phyloP scores from a whole-genome alignment of 2,113 vertebrate species.

The Nanorana parkeri region DNA sequence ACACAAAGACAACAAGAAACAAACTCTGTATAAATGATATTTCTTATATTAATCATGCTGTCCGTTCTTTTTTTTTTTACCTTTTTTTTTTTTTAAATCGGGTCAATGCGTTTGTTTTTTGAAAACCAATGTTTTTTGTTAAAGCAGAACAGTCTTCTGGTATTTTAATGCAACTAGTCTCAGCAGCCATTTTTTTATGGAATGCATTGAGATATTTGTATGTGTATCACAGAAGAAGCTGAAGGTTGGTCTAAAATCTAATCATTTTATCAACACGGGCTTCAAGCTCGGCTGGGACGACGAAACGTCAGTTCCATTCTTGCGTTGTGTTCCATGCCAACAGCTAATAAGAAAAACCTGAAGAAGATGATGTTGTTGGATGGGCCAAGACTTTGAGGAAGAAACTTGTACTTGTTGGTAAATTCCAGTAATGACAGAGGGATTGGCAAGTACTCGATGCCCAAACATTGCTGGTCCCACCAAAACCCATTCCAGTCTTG shows the following conservation, averaged over 20 bases:
- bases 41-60: slow-evolving; percentile 38
- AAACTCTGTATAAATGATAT: not conserved
- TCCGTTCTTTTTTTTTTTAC: not conserved
- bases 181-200: not conserved
- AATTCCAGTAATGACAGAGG: not conserved
- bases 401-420: not conserved
- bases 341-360: slow-evolving; percentile 70
- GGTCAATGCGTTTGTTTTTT: not conserved
- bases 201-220: slow-evolving; percentile 6
- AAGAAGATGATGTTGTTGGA: slow-evolving; percentile 66
- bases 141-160: not conserved
- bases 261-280: slow-evolving; percentile 74
- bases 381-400: not conserved
- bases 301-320: slow-evolving; percentile 62
- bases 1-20: slow-evolving; percentile 21
- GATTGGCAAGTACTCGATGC: not conserved
- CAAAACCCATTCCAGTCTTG: not conserved
- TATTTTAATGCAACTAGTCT: not conserved
- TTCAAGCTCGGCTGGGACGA: slow-evolving; percentile 72
- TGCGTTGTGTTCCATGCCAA: slow-evolving; percentile 61
- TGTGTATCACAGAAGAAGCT: not conserved
- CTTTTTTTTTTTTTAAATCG: not conserved
- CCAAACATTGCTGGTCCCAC: slow-evolving; percentile 30
- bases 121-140: not conserved
- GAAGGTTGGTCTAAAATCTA: slow-evolving; percentile 62